Evolutionary conservation across 2,888 invertebrate genomes (phyloP).

Genomic region (Homarus gammarus): DNA sequence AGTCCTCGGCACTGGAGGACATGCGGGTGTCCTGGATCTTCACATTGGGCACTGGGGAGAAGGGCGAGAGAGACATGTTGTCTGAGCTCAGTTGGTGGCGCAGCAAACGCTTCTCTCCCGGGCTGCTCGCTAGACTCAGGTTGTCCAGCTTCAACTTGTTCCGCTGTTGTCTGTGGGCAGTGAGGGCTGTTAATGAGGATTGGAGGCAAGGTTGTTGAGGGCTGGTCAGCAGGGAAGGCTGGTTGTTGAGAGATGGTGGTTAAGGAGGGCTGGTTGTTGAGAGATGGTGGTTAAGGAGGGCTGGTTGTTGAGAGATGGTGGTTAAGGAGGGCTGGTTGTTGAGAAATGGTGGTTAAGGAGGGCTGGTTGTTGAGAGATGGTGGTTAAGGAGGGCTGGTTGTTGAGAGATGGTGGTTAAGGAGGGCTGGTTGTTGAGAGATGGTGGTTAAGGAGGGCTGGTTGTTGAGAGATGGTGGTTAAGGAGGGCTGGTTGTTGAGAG

Average conservation of each 20-base stretch:
- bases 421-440: neutral
- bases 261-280: neutral
- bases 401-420: neutral
- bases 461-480: neutral
- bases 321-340: too few species aligned
- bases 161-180: slow-evolving; percentile 85
- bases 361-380: neutral
- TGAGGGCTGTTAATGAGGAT: neutral
- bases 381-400: neutral
- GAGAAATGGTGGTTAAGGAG: neutral
- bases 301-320: too few species aligned
- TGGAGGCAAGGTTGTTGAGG: neutral
- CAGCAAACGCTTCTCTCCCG: slow-evolving; percentile 86
- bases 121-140: slow-evolving; percentile 78
- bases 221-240: neutral
- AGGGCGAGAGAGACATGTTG: slow-evolving; percentile 80
- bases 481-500: neutral
- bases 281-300: too few species aligned
- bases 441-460: neutral
- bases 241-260: neutral
- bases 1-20: slow-evolving; percentile 93
- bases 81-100: slow-evolving; percentile 92
- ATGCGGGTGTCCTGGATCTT: slow-evolving; percentile 81
- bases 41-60: slow-evolving; percentile 75
- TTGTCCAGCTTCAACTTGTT: slow-evolving; percentile 93